Evolutionary conservation across 2,113 vertebrate species (phyloP).

Genomic region (Sakesphorus luctuosus): DNA sequence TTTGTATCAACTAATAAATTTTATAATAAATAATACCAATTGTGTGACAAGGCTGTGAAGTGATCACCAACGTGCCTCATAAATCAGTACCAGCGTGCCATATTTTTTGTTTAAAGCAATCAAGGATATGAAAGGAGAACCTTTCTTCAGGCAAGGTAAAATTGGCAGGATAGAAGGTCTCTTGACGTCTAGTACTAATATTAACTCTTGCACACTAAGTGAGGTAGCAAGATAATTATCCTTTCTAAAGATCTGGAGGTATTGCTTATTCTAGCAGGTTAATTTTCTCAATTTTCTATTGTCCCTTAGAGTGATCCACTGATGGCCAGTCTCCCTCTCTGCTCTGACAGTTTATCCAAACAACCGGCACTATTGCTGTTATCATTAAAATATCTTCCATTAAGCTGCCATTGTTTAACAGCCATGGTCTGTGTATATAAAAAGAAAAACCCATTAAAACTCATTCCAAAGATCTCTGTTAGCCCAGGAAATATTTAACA

Average conservation of each 20-base stretch:
- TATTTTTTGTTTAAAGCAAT: background rate
- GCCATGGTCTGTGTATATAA: background rate
- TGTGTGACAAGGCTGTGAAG: background rate
- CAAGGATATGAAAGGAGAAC: background rate
- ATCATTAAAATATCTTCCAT: background rate
- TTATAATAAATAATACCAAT: background rate
- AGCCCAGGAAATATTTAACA: conserved; percentile 37
- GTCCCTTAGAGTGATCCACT: background rate
- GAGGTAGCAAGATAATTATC: background rate
- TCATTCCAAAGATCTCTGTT: conserved; percentile 5
- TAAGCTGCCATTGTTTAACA: conserved; percentile 21
- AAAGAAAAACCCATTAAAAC: conserved; percentile 37
- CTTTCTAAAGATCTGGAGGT: background rate
- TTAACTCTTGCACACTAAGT: fast-evolving
- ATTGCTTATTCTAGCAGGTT: background rate
- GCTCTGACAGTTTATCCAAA: background rate
- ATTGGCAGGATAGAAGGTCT: background rate
- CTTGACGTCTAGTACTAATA: background rate
- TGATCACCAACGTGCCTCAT: background rate
- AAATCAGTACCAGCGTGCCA: background rate
- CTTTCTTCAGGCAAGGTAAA: background rate
- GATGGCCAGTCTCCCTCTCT: background rate
- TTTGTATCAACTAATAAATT: background rate
- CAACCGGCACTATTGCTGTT: conserved; percentile 1
- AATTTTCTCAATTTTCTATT: conserved; percentile 17